These are phyloP conservation scores for Brachypterus glaber DNA, from an alignment of 2,888 invertebrate species.

Conservation along the genomic window DNA sequence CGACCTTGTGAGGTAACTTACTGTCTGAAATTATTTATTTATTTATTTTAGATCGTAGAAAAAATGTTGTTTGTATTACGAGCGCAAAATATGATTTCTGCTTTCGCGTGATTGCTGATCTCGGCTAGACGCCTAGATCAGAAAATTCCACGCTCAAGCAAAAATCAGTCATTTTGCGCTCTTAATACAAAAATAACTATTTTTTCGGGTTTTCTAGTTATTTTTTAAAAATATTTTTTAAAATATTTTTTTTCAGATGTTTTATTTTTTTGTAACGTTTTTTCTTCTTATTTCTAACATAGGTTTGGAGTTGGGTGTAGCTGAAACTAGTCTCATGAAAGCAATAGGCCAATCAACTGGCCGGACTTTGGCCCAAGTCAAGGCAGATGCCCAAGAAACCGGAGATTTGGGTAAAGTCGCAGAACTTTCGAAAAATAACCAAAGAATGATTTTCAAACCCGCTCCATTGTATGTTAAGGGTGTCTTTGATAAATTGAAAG, in stretches of 20 bases:
- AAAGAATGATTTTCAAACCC: constrained; percentile 81
- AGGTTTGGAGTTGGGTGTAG: constrained; percentile 81
- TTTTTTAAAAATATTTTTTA: background rate
- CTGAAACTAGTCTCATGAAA: constrained; percentile 90
- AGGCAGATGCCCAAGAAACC: constrained; percentile 54
- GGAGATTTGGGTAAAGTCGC: constrained; percentile 92
- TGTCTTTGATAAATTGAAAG: constrained; percentile 76
- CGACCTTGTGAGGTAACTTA: too few relatives aligned
- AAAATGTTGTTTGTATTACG: too few relatives aligned
- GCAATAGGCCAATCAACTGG: constrained; percentile 87
- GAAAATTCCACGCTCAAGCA: too few relatives aligned
- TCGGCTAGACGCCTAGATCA: too few relatives aligned
- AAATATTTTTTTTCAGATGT: background rate
- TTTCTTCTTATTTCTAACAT: background rate
- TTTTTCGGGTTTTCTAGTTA: too few relatives aligned
- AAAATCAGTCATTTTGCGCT: too few relatives aligned
- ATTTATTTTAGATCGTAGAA: too few relatives aligned
- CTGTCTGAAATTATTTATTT: too few relatives aligned
- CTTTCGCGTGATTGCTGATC: too few relatives aligned
- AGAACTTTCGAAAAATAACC: constrained; percentile 72
- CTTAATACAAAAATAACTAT: too few relatives aligned
- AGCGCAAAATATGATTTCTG: too few relatives aligned
- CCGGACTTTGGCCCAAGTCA: constrained; percentile 73
- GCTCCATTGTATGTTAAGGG: constrained; percentile 61
- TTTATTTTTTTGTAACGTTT: constrained; percentile 6